Percentiles rank a stretch among this genome's conserved stretches.
phyloP scores from a whole-genome alignment of 1,140 invertebrate genomes.

The Drepana arcuata region DNA sequence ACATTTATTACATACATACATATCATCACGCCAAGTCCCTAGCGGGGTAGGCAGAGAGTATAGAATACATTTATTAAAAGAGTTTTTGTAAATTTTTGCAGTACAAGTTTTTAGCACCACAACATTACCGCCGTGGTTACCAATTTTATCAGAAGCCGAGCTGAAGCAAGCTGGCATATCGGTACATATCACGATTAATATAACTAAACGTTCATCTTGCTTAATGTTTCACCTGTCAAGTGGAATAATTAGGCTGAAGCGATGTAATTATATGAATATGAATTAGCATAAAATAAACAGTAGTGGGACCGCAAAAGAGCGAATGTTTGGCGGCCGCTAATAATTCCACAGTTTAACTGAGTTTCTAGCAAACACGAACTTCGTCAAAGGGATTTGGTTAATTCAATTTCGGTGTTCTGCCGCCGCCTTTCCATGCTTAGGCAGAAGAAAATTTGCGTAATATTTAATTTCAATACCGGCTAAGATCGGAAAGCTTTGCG shows the following conservation, averaged over 20 bases:
- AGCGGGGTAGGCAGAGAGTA: too few relatives aligned
- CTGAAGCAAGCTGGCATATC: too few relatives aligned
- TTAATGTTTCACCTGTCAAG: neutral
- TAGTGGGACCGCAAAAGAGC: slow-evolving; percentile 15
- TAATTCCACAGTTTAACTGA: slow-evolving; percentile 30
- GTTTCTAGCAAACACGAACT: slow-evolving; percentile 30
- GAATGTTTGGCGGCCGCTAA: slow-evolving; percentile 20
- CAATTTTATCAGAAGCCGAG: too few relatives aligned
- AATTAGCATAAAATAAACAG: neutral
- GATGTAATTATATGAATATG: neutral
- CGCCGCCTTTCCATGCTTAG: slow-evolving; percentile 20
- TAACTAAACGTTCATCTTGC: too few relatives aligned
- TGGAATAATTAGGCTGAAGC: neutral
- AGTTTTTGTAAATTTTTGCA: too few relatives aligned
- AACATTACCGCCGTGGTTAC: too few relatives aligned
- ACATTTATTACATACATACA: neutral
- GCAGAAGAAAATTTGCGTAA: slow-evolving; percentile 32
- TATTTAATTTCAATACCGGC: slow-evolving; percentile 31
- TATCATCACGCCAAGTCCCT: too few relatives aligned
- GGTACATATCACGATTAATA: too few relatives aligned
- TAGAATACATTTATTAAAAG: too few relatives aligned
- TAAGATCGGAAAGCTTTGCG: slow-evolving; percentile 20
- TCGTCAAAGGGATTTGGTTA: slow-evolving; percentile 38
- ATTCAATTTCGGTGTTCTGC: slow-evolving; percentile 37
- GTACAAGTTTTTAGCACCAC: too few relatives aligned